Conservation (phyloP, 1,140 invertebrate species). For the Phthorimaea operculella region DNA sequence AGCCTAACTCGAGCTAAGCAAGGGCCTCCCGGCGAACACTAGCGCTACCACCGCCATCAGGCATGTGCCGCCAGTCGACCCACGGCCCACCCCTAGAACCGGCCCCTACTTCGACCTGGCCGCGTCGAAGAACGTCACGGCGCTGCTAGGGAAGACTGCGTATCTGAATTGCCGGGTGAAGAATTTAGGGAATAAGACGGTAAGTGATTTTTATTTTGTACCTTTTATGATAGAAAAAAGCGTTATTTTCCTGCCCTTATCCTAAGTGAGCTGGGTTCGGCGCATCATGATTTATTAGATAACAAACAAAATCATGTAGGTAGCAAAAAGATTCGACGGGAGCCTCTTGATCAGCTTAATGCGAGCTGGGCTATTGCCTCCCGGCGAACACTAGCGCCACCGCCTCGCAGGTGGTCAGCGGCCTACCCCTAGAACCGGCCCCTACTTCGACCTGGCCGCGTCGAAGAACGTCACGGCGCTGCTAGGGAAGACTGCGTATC, state of each 20-base stretch:
- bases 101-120: constrained; percentile 77
- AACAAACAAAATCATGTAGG: too few relatives aligned
- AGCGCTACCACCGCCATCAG: constrained; percentile 51
- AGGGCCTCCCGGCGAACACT: constrained; percentile 37
- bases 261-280: not conserved
- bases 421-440: constrained; percentile 61
- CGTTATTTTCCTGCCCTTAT: not conserved
- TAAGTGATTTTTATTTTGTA: too few relatives aligned
- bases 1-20: constrained; percentile 53
- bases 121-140: constrained; percentile 82
- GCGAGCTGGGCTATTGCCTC: constrained; percentile 48
- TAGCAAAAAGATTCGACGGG: too few relatives aligned
- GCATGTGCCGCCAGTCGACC: constrained; percentile 23
- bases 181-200: constrained; percentile 88
- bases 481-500: constrained; percentile 84
- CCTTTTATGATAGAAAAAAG: too few relatives aligned
- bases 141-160: constrained; percentile 84
- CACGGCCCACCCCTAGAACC: constrained; percentile 45
- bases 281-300: not conserved
- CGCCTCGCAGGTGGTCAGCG: constrained; percentile 29
- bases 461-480: constrained; percentile 85
- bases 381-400: constrained; percentile 45
- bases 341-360: too few relatives aligned
- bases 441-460: constrained; percentile 76
- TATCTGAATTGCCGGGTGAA: constrained; percentile 87